These are phyloP conservation scores for Helleia helle DNA, from an alignment of 2,888 invertebrate genomes.

Conservation along the genomic window DNA sequence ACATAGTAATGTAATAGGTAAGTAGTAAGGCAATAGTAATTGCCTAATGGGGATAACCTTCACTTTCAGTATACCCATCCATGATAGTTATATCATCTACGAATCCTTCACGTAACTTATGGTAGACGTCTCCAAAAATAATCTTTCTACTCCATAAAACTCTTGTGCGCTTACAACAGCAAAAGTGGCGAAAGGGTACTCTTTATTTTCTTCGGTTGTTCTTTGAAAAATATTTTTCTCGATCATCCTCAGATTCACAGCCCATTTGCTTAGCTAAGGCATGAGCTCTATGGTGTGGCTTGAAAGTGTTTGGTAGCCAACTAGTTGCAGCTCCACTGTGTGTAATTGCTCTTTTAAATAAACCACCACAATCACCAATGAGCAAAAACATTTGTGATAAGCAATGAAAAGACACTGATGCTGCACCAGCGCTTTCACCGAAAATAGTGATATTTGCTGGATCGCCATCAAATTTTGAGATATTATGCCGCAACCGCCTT, in stretches of 20 bases:
- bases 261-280: constrained; percentile 37
- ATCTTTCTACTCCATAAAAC: constrained; percentile 38
- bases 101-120: constrained; percentile 49
- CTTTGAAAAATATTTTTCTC: constrained; percentile 41
- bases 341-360: constrained; percentile 70
- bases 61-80: constrained; percentile 80
- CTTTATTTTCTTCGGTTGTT: constrained; percentile 28
- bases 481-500: constrained; percentile 51
- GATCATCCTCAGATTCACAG: constrained; percentile 34
- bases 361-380: too few relatives aligned
- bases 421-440: constrained; percentile 58
- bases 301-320: constrained; percentile 58
- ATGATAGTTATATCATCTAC: constrained; percentile 76
- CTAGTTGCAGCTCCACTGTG: constrained; percentile 80
- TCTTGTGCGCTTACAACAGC: constrained; percentile 34
- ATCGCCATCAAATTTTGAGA: constrained; percentile 50
- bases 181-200: constrained; percentile 26
- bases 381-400: constrained; percentile 60
- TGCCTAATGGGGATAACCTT: constrained; percentile 58
- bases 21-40: too few relatives aligned
- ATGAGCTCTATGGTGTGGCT: constrained; percentile 62
- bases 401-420: constrained; percentile 40
- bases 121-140: constrained; percentile 36
- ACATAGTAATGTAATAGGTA: too few relatives aligned
- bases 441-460: constrained; percentile 54